Percentiles rank a stretch among this genome's conserved stretches.
These are phyloP conservation scores for Erythrocercus mccallii DNA, from an alignment of 2,113 vertebrate species.

Conservation along the genomic window DNA sequence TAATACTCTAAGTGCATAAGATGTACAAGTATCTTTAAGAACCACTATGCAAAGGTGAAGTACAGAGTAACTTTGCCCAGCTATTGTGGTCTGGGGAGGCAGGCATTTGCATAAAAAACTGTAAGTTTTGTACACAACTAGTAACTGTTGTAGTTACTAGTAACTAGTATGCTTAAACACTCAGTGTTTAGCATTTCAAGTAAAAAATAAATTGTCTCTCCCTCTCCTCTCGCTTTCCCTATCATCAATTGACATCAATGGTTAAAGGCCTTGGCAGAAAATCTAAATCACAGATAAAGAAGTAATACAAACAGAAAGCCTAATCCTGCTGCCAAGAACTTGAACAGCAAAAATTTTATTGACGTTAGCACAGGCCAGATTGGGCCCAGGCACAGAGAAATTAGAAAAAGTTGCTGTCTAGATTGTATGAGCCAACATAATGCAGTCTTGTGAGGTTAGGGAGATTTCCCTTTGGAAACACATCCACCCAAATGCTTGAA, in stretches of 20 bases:
- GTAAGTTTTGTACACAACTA: not conserved
- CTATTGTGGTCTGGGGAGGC: not conserved
- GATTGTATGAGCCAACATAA: not conserved
- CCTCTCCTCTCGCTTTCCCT: not conserved
- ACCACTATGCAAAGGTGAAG: not conserved
- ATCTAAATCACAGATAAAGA: conserved; percentile 8
- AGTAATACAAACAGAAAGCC: conserved; percentile 24
- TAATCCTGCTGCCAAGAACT: conserved; percentile 1
- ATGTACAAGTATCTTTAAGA: not conserved
- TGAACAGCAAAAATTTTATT: conserved; percentile 6
- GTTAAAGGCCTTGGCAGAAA: conserved; percentile 17
- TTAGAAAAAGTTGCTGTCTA: not conserved
- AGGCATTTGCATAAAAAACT: not conserved
- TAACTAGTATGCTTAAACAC: not conserved
- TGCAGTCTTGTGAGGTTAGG: not conserved
- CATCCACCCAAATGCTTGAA: fast-evolving
- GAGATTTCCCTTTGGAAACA: not conserved
- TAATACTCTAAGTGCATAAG: not conserved
- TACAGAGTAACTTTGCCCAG: not conserved
- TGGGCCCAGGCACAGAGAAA: not conserved
- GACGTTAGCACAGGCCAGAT: not conserved
- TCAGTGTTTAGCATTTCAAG: not conserved
- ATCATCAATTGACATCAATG: not conserved
- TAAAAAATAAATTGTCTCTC: not conserved
- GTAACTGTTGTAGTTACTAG: too few relatives aligned